Evolutionary conservation across 2,797 vertebrate species (phyloP).

Genomic region (Hemibagrus guttatus): DNA sequence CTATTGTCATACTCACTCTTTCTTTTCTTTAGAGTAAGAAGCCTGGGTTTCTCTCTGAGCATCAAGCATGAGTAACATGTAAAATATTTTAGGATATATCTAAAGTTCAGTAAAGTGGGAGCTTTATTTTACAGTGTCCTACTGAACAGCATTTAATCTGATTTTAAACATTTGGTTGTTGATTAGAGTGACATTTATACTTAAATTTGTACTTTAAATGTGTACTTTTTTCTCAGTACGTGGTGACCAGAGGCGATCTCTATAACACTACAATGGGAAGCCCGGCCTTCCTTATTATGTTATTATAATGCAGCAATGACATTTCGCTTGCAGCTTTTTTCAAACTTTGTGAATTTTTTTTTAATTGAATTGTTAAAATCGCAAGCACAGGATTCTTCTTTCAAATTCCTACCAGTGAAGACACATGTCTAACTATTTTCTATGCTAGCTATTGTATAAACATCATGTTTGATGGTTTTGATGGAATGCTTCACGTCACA

Average conservation of each 20-base stretch:
- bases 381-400: too few relatives aligned
- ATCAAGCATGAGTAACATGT: not conserved
- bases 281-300: not conserved
- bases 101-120: not conserved
- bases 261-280: not conserved
- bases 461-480: too few relatives aligned
- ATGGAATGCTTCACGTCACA: too few relatives aligned
- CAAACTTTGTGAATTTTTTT: too few relatives aligned
- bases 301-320: not conserved
- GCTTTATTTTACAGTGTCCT: not conserved
- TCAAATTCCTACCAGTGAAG: too few relatives aligned
- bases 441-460: too few relatives aligned
- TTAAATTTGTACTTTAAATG: not conserved
- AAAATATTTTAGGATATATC: not conserved
- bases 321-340: too few relatives aligned
- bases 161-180: not conserved
- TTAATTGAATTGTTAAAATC: too few relatives aligned
- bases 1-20: slow-evolving; percentile 53
- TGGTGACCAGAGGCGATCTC: not conserved
- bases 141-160: too few relatives aligned
- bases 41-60: not conserved
- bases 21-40: slow-evolving; percentile 11
- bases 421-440: too few relatives aligned
- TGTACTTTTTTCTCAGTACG: not conserved
- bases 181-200: not conserved